Conservation (phyloP, 2,113 vertebrate species). For the Corythornis vintsioides region DNA sequence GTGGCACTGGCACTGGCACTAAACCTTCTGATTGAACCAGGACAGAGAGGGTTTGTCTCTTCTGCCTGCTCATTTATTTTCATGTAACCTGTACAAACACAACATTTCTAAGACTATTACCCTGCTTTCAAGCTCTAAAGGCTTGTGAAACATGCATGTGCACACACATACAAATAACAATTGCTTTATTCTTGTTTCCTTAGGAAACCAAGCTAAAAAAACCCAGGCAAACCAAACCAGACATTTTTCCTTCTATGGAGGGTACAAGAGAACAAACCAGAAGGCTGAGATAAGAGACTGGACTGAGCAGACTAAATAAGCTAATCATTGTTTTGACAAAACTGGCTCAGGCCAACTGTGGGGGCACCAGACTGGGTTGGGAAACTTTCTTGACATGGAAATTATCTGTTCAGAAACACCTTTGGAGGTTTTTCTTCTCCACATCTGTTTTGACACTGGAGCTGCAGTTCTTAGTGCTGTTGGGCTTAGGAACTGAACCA, state of each 20-base stretch:
- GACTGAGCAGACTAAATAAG: constrained; percentile 32
- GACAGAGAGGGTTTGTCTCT: not conserved
- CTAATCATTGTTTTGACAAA: constrained; percentile 26
- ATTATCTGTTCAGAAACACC: constrained; percentile 21
- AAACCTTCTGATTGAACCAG: not conserved
- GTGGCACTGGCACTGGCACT: not conserved
- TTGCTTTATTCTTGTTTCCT: constrained; percentile 14
- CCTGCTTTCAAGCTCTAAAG: not conserved
- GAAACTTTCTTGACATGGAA: constrained; percentile 11
- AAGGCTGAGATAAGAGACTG: constrained; percentile 30
- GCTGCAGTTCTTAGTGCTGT: not conserved
- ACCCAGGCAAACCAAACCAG: constrained; percentile 19
- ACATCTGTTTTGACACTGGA: constrained; percentile 29
- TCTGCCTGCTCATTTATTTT: not conserved
- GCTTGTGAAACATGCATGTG: not conserved
- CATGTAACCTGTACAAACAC: not conserved
- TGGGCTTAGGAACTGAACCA: not conserved
- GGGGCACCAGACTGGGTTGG: not conserved
- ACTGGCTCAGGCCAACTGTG: not conserved
- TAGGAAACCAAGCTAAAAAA: constrained; percentile 35
- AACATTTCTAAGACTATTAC: not conserved
- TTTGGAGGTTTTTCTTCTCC: constrained; percentile 25
- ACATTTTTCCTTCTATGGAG: not conserved
- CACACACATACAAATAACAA: not conserved
- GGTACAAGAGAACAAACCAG: constrained; percentile 21